Base-by-base conservation (phyloP, 2,797 vertebrate species). In the Tarsius wallacei region DNA sequence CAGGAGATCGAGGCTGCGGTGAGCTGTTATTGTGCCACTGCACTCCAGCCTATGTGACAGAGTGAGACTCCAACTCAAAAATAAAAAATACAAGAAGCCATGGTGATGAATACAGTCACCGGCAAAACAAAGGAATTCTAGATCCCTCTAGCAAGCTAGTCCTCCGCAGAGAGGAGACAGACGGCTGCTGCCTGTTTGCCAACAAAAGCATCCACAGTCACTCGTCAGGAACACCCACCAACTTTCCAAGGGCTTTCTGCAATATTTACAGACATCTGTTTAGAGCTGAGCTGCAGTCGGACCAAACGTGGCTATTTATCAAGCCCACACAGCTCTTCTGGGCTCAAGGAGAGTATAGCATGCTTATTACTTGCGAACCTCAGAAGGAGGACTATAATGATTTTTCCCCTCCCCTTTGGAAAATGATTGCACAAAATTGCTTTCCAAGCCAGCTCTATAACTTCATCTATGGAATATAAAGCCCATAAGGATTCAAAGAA, bases 221-320 rank as follows among this genome's bases (percentile, higher is more conserved):
- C 97, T 98, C 98, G 87, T 96, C 94, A 98, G 96, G 76, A 86
- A 84, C 84, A 49, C 11, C 64, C 90, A 96, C 97, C 97, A 78
- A 94, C 96, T 85, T 97, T 78, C 85, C 87, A 97, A 93, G 55
- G 84, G 76, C 97, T 83, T 96, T 80, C 73, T 85, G 95, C 93
- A 96, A 84, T 98, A 96, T 98, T 98, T 97, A 98, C 98, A 98
- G 97, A 98, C 97, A 98, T 98, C 98, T 98, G 98, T 98, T 98
- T 91, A 90, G 93, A 97, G 96, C 93, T 66, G 17, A 97, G 96
- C 93, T 66, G 17, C 55, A 70, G 87, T 90, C 91, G 78, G 81
- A 93, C 95, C 97, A 96, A 96, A 81, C 84, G 6, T 84, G 83
- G 97, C 94, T 98, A 95, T 98, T 98, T 97, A 90, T 98, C 98